Base-by-base conservation (phyloP, 1,140 invertebrate genomes). In the Akabosia matsudoensis region DNA sequence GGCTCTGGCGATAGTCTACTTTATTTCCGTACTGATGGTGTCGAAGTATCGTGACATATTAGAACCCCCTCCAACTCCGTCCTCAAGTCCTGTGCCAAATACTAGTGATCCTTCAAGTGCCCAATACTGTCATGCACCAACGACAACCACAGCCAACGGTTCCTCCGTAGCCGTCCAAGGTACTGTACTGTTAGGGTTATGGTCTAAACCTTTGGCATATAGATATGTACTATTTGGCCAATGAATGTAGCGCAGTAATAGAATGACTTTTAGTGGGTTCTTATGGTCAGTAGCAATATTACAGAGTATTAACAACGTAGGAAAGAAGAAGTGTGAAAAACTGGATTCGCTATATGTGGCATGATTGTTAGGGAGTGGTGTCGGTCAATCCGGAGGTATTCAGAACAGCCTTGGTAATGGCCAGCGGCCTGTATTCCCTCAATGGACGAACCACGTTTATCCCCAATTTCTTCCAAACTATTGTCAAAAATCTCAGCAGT, bases 21-120 rank as follows among this genome's bases (percentile, higher is more conserved):
- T 99, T 87, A 96, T 99, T 81, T 99, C 97, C 75, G 98, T 99
- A 78, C 87, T 99, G 83, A 99, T 99, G 97, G 98, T 99, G 70
- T 99, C 97, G 45, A 97, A 99, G 85, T 99, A 99, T 86, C 89
- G 98, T 70, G 97, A 99, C 84, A 99, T 99, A 82, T 86, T 99
- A 82, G 97, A 99, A 86, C 97, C 97, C 73, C 93, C 93, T 10
- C 83, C 88, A 74, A 85, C 87, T 37, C 86, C 88, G 30, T 86
- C 87, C 67, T 88, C 89, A 74, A 88, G 89, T 83, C 86, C 84
- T 16, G 84, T 86, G 22, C 79, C 81, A 81, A 78, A 77, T 78
- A 77, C 18, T 30, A 75, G 64, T 64, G 77, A 78, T 78, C 70
- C 61, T 67, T 67, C 61, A 31, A 67, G 30, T 67, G 61, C 30